A percentile compares a stretch with the other conserved stretches of the same genome.
Conservation (phyloP, 2,888 invertebrate genomes). For the Hirtodrosophila trivittata region DNA sequence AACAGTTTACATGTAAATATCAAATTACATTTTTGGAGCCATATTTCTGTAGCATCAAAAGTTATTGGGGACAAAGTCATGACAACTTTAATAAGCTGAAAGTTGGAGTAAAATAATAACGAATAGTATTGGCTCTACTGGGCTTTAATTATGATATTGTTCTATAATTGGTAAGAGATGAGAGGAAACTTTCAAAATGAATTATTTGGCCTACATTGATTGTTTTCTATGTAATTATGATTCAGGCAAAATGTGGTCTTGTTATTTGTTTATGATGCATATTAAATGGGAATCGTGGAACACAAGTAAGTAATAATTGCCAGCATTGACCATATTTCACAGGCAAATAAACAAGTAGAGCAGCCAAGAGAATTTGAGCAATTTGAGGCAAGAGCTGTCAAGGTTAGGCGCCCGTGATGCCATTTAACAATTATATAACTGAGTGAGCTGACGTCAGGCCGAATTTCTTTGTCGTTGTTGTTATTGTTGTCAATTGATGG, state of each 20-base stretch:
- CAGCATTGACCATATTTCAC: conserved; percentile 69
- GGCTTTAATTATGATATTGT: not conserved
- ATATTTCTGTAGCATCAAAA: too few species aligned
- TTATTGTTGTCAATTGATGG: conserved; percentile 14
- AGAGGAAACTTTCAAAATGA: conserved; percentile 19
- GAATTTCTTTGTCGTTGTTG: conserved; percentile 10
- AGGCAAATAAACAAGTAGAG: conserved; percentile 60
- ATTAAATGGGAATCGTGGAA: conserved; percentile 41
- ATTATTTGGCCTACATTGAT: conserved; percentile 23
- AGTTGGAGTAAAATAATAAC: too few species aligned
- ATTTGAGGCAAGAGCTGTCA: conserved; percentile 23
- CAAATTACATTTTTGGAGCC: too few species aligned
- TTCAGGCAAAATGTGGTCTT: conserved; percentile 37
- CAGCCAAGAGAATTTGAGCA: conserved; percentile 1
- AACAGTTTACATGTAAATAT: too few species aligned
- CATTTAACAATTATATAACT: conserved; percentile 71
- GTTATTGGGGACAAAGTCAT: too few species aligned
- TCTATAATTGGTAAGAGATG: not conserved
- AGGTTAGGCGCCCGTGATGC: conserved; percentile 55
- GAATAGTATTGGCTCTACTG: too few species aligned
- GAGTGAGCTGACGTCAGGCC: conserved; percentile 49
- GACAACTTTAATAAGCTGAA: too few species aligned
- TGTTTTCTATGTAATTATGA: conserved; percentile 31
- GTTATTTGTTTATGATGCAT: conserved; percentile 47
- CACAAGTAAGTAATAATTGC: conserved; percentile 68